These are phyloP conservation scores for Tragelaphus buxtoni DNA, from an alignment of 2,113 vertebrate genomes.

Conservation along the genomic window DNA sequence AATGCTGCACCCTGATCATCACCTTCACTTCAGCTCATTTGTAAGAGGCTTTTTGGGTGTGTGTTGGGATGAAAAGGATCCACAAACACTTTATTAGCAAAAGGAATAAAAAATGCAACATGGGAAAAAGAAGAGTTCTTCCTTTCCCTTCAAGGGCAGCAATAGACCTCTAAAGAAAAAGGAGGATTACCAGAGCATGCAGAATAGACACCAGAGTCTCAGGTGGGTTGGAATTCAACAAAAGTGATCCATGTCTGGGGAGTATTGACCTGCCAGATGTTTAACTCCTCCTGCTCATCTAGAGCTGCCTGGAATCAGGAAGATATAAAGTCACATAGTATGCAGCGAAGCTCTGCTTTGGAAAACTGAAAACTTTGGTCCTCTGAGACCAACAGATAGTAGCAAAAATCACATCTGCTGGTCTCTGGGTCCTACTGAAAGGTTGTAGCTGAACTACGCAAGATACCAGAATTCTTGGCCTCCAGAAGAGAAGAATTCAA, in stretches of 20 bases:
- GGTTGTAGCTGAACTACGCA: neutral
- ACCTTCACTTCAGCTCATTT: neutral
- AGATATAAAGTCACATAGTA: constrained; percentile 89
- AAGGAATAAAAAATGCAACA: neutral
- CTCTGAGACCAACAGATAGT: constrained; percentile 83
- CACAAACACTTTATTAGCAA: constrained; percentile 61
- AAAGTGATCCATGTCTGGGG: constrained; percentile 88
- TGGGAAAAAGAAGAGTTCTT: neutral
- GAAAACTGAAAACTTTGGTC: constrained; percentile 81
- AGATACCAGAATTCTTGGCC: neutral
- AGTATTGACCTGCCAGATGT: constrained; percentile 92
- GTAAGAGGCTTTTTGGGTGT: neutral
- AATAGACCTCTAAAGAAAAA: neutral
- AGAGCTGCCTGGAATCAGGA: constrained; percentile 88
- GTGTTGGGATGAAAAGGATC: neutral
- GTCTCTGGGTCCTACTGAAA: constrained; percentile 83
- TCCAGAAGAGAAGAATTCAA: neutral
- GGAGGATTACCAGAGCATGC: rapidly evolving
- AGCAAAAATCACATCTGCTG: constrained; percentile 89
- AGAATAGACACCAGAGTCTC: rapidly evolving
- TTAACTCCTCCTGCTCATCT: constrained; percentile 91
- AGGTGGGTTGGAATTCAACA: constrained; percentile 69
- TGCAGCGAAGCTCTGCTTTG: constrained; percentile 88
- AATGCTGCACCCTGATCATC: neutral
- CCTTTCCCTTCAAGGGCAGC: neutral